Evolutionary conservation across 2,113 vertebrate genomes (phyloP).

Genomic region (Brienomyrus brachyistius): DNA sequence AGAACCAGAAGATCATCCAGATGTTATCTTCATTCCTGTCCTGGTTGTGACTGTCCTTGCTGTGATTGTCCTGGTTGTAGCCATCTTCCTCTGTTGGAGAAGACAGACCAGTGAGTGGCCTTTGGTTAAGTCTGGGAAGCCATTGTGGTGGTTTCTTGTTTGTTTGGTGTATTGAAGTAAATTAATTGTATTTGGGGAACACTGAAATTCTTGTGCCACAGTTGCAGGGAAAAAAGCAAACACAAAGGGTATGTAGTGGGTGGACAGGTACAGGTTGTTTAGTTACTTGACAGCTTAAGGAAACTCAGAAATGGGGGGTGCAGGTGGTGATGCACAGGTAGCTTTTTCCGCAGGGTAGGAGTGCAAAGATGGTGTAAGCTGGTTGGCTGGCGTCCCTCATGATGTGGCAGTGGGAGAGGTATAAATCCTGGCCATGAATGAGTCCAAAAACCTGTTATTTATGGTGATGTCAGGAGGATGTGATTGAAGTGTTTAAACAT

Average conservation of each 20-base stretch:
- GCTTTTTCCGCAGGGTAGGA: too few species aligned
- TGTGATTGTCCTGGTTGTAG: not conserved
- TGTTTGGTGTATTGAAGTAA: not conserved
- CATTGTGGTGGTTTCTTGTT: too few species aligned
- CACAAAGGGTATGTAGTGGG: too few species aligned
- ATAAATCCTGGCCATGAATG: not conserved
- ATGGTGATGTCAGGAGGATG: not conserved
- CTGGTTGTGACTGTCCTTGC: not conserved
- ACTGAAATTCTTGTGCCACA: too few species aligned
- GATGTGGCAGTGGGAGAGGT: not conserved
- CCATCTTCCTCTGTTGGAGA: accelerated
- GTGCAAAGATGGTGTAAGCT: too few species aligned
- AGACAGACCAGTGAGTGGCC: not conserved
- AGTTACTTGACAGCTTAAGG: too few species aligned
- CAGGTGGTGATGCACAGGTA: too few species aligned
- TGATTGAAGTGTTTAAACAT: not conserved
- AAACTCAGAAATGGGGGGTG: too few species aligned
- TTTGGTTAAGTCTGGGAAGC: too few species aligned
- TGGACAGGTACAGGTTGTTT: too few species aligned
- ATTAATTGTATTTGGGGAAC: not conserved
- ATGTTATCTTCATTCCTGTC: not conserved
- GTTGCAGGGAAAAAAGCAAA: too few species aligned
- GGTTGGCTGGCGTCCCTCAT: too few species aligned
- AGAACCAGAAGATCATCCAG: not conserved
- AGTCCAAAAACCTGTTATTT: not conserved